phyloP scores from a whole-genome alignment of 1,140 invertebrate species.

The Drosophila burlai region DNA sequence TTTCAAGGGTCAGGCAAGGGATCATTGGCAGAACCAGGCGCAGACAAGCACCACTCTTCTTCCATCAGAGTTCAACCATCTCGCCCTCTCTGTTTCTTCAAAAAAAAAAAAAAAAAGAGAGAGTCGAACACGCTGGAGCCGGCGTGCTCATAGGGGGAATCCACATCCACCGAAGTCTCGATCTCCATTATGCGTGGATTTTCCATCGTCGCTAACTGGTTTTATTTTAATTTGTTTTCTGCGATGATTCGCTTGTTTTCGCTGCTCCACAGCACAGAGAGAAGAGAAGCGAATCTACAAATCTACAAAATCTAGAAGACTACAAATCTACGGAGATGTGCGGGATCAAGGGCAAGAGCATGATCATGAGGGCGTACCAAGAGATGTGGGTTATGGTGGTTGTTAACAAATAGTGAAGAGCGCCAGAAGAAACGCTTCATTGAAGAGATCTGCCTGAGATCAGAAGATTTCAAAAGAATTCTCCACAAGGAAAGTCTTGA shows the following conservation, averaged over 20 bases:
- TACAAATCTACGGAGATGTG: neutral
- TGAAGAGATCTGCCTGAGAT: neutral
- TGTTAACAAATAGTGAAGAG: neutral
- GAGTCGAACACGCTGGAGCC: neutral
- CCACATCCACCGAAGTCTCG: constrained; percentile 23
- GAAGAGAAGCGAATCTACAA: constrained; percentile 15
- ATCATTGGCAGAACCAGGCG: constrained; percentile 17
- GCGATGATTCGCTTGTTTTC: constrained; percentile 38
- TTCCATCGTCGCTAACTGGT: constrained; percentile 42
- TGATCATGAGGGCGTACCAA: neutral
- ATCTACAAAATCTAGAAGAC: neutral
- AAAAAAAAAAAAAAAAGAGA: neutral
- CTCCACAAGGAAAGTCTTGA: neutral
- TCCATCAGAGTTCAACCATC: constrained; percentile 1
- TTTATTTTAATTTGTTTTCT: constrained; percentile 22
- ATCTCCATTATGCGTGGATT: constrained; percentile 49
- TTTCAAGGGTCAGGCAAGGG: constrained; percentile 6
- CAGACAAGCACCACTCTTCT: constrained; percentile 33
- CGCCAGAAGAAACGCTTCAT: neutral
- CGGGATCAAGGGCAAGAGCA: constrained; percentile 22
- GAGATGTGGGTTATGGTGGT: neutral
- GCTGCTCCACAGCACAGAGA: constrained; percentile 4
- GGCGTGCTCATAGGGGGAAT: constrained; percentile 15
- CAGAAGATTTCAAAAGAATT: neutral
- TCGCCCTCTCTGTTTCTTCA: too few species aligned